Evolutionary conservation across 1,140 invertebrate species (phyloP), one percentile per base, ranked within the genome.

Genomic region (Diabrotica virgifera): DNA sequence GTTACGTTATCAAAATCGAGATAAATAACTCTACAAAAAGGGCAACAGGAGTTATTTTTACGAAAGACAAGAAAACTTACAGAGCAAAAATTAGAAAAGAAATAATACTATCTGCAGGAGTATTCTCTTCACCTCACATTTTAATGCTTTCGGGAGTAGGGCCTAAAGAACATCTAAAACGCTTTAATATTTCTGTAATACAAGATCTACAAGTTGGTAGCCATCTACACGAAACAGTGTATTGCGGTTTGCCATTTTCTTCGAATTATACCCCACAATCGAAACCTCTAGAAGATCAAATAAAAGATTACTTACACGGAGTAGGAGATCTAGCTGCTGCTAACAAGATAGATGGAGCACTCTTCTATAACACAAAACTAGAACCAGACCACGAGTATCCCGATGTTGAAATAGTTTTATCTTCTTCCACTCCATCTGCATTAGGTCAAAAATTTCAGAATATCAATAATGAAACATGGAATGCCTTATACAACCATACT

Each of bases 131-230:
- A 5, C 81, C 83, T 0, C 79, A 82, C 64, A 61, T 87, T 5
- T 76, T 89, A 5, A 85, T 87, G 82, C 69, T 86, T 2, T 86
- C 85, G 11, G 87, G 87, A 24, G 79, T 89, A 13, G 84, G 85
- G 38, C 81, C 84, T 0, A 74, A 72, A 61, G 67, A 79, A 6
- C 79, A 86, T 64, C 73, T 86, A 5, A 55, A 76, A 46, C 46
- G 72, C n/a, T 52, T 78, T 3, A 66, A 79, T 0, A 79, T 86
- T 37, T 38, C 71, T 0, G 61, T 83, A 0, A 40, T 81, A 0
- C 36, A 70, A 5, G 81, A 88, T 38, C 72, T 89, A 0, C 82
- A 85, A 0, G 86, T 90, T 5, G 59, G 59, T 8, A 24, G 50
- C 14, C 13, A 24, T 7, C 9, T 60, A 52, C 24, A 35, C 5